phyloP scores from a whole-genome alignment of 2,888 invertebrate genomes.

The Eupelmus urozonus region DNA sequence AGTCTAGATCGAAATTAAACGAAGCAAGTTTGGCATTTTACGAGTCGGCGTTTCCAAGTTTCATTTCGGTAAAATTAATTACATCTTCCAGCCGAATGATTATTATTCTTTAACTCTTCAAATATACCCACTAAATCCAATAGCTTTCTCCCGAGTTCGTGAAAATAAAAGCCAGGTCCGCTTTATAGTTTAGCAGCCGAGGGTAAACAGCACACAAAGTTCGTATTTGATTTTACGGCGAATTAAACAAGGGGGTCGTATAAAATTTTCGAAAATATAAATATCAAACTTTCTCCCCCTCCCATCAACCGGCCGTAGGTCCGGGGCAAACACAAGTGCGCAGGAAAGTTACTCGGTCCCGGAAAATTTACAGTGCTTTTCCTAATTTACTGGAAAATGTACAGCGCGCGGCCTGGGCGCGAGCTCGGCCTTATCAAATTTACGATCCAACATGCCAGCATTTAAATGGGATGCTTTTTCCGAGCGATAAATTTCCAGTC shows the following conservation, averaged over 20 bases:
- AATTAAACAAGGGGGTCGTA: constrained; percentile 14
- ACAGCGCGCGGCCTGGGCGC: neutral
- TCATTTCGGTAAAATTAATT: constrained; percentile 28
- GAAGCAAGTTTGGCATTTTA: neutral
- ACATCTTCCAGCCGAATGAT: neutral
- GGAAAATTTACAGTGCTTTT: constrained; percentile 11
- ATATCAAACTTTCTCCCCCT: constrained; percentile 14
- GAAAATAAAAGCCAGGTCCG: neutral
- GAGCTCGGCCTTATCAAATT: constrained; percentile 40
- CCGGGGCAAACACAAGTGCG: neutral
- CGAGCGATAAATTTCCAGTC: constrained; percentile 27
- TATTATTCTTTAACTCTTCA: constrained; percentile 20
- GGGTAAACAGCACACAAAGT: constrained; percentile 5
- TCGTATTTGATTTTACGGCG: neutral
- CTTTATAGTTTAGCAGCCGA: too few relatives aligned
- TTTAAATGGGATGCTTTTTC: constrained; percentile 40
- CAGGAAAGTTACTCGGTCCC: neutral
- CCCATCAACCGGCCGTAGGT: too few relatives aligned
- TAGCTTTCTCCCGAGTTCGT: neutral
- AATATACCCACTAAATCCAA: constrained; percentile 7
- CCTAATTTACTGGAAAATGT: constrained; percentile 39
- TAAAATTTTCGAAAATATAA: constrained; percentile 43
- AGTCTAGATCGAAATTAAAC: neutral
- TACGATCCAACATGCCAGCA: constrained; percentile 33
- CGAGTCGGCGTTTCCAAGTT: constrained; percentile 22